phyloP scores from a whole-genome alignment of 1,140 invertebrate species.

The Drosophila equinoxialis region DNA sequence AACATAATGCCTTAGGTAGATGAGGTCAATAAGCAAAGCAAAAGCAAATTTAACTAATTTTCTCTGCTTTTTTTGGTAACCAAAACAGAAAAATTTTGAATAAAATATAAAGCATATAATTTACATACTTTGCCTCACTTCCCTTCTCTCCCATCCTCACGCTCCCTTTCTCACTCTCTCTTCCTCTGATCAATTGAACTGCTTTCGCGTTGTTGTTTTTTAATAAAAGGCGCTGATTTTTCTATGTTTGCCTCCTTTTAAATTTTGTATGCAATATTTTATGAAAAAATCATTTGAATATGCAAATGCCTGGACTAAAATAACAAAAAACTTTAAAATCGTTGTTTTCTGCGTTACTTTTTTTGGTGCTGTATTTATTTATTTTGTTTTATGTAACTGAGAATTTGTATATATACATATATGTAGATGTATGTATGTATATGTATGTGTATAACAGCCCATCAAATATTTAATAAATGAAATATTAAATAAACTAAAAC shows the following conservation, averaged over 20 bases:
- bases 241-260: slow-evolving; percentile 31
- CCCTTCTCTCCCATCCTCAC: too few species aligned
- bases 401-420: slow-evolving; percentile 43
- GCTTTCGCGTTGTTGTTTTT: slow-evolving; percentile 22
- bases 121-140: not conserved
- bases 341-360: slow-evolving; percentile 18
- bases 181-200: not conserved
- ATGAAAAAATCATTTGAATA: slow-evolving; percentile 74
- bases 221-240: slow-evolving; percentile 55
- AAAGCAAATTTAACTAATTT: too few species aligned
- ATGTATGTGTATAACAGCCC: slow-evolving; percentile 19
- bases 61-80: too few species aligned
- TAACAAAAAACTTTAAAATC: slow-evolving; percentile 26
- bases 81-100: too few species aligned
- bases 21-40: too few species aligned
- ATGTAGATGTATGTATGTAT: slow-evolving; percentile 16
- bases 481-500: slow-evolving; percentile 73
- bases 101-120: not conserved
- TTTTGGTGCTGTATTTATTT: slow-evolving; percentile 41
- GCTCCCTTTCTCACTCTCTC: not conserved
- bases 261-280: slow-evolving; percentile 52
- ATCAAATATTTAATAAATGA: slow-evolving; percentile 73
- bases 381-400: slow-evolving; percentile 63
- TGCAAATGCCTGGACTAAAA: slow-evolving; percentile 54
- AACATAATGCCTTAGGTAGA: not conserved